These are phyloP conservation scores for Heteromyza rotundicornis DNA, from an alignment of 2,888 invertebrate genomes.

Conservation along the genomic window DNA sequence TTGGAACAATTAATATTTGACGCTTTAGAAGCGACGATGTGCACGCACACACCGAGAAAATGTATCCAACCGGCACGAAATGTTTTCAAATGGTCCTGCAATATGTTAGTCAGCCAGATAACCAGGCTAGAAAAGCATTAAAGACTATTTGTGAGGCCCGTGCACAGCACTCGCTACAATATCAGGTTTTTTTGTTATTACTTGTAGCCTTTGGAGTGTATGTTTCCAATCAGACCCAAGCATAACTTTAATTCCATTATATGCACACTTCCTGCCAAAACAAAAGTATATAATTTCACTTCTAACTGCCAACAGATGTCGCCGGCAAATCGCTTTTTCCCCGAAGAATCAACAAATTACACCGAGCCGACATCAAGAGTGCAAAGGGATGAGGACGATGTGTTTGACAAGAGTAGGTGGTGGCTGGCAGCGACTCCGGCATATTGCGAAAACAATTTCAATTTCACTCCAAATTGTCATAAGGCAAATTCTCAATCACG, in stretches of 20 bases:
- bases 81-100: too few relatives aligned
- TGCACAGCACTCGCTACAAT: too few relatives aligned
- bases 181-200: too few relatives aligned
- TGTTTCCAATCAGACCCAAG: background rate
- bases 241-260: background rate
- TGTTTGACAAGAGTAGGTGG: background rate
- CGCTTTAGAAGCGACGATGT: too few relatives aligned
- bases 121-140: too few relatives aligned
- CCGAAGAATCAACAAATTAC: background rate
- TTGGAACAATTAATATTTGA: too few relatives aligned
- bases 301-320: background rate
- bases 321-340: background rate
- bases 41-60: too few relatives aligned
- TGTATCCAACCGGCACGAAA: too few relatives aligned
- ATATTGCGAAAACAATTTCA: background rate
- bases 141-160: too few relatives aligned
- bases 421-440: background rate
- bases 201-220: too few relatives aligned
- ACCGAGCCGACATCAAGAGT: background rate
- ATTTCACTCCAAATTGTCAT: background rate
- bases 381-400: background rate
- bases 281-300: background rate
- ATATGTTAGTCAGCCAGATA: too few relatives aligned
- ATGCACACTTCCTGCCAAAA: background rate
- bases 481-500: conserved; percentile 1